Evolutionary conservation across 2,888 invertebrate genomes (phyloP).

Genomic region (Cynaeus angustus): DNA sequence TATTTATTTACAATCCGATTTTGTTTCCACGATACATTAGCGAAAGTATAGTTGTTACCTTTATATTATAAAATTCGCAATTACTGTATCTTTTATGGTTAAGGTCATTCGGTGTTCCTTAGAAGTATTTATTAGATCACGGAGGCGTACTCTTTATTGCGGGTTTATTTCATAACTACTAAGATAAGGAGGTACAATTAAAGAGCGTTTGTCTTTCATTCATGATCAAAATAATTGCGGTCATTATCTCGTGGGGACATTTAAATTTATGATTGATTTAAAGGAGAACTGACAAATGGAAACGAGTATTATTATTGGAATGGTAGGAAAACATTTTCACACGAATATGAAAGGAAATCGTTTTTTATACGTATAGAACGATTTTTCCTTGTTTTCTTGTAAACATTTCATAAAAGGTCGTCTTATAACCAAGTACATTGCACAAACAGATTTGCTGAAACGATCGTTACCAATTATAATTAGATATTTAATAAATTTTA

Average conservation of each 20-base stretch:
- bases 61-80: constrained; percentile 43
- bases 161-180: constrained; percentile 40
- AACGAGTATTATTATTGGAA: not conserved
- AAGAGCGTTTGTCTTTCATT: constrained; percentile 32
- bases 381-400: not conserved
- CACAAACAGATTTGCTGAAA: no score
- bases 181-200: constrained; percentile 26
- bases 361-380: not conserved
- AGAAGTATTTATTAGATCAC: constrained; percentile 30
- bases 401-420: no score
- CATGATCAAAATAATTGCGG: constrained; percentile 20
- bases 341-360: constrained; percentile 1
- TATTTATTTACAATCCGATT: not conserved
- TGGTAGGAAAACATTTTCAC: constrained; percentile 12
- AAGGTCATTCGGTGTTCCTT: constrained; percentile 42
- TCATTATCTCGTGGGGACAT: constrained; percentile 8
- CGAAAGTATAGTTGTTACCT: constrained; percentile 49
- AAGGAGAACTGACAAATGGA: not conserved
- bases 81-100: constrained; percentile 43
- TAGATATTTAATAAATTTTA: no score
- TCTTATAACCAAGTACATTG: no score
- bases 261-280: constrained; percentile 6
- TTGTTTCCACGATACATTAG: constrained; percentile 33
- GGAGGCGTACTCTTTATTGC: constrained; percentile 27
- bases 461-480: not conserved